A percentile compares a stretch with the other conserved stretches of the same genome.
Conservation (phyloP, 1,140 invertebrate species). For the Macrobrachium nipponense region DNA sequence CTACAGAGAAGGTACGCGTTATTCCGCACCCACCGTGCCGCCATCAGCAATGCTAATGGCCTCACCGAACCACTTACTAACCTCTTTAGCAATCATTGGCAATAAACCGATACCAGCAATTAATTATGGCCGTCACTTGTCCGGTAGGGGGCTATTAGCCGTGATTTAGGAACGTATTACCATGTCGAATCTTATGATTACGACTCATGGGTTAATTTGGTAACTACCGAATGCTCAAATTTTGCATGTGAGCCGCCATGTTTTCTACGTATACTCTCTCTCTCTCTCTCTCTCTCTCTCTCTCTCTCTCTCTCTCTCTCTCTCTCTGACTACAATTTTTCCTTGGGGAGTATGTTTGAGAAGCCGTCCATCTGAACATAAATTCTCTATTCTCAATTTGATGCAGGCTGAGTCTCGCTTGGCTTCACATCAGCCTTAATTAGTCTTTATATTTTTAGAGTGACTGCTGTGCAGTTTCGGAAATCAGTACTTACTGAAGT, state of each 20-base stretch:
- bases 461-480: no score
- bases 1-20: neutral
- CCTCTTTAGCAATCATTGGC: slow-evolving; percentile 40
- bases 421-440: neutral
- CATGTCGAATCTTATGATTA: slow-evolving; percentile 36
- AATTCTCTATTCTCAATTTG: neutral
- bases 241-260: neutral
- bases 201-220: slow-evolving; percentile 40
- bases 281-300: slow-evolving; percentile 32
- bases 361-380: neutral
- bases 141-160: slow-evolving; percentile 43
- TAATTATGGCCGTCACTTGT: slow-evolving; percentile 55
- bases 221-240: slow-evolving; percentile 49
- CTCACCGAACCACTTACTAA: neutral
- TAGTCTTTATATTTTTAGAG: no score
- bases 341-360: neutral
- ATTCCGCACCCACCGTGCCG: neutral
- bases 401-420: neutral
- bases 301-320: slow-evolving; percentile 28
- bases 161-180: slow-evolving; percentile 49
- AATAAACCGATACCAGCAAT: slow-evolving; percentile 61
- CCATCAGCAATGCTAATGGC: slow-evolving; percentile 1
- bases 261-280: neutral
- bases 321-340: neutral
- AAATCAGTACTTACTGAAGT: no score